These are phyloP conservation scores for Margarornis squamiger DNA, from an alignment of 2,797 vertebrate species.

Conservation along the genomic window DNA sequence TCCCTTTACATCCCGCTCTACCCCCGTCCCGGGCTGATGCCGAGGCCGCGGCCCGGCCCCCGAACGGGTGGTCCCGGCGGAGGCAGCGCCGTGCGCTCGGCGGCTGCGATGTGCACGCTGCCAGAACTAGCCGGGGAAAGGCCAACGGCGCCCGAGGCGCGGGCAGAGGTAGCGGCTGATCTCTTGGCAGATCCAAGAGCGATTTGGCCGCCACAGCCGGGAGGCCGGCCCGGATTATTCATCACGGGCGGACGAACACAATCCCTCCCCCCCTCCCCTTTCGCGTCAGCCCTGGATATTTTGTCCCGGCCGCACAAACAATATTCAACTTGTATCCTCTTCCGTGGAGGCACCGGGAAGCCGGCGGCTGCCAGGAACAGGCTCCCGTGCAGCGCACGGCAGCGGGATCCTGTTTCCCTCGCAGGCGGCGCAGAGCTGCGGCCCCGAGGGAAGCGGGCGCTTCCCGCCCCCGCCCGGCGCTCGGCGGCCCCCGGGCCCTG, in stretches of 20 bases:
- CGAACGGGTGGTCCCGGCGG: neutral
- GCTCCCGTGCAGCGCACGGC: neutral
- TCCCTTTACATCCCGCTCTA: fast-evolving
- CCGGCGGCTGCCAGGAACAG: conserved; percentile 16
- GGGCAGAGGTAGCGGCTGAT: conserved; percentile 1
- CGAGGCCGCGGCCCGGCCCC: neutral
- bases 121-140: conserved; percentile 18
- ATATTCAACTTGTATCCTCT: conserved; percentile 7
- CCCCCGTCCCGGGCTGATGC: neutral
- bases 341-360: conserved; percentile 21
- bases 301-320: conserved; percentile 6
- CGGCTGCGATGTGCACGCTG: neutral
- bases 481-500: neutral
- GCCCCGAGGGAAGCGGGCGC: neutral
- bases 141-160: conserved; percentile 53
- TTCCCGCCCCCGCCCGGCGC: neutral
- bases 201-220: neutral
- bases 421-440: neutral
- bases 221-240: conserved; percentile 15
- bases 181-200: neutral
- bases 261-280: neutral
- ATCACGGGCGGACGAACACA: neutral
- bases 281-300: neutral
- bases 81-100: neutral
- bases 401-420: conserved; percentile 3